Base-by-base conservation (phyloP, 2,888 invertebrate species). In the Anthophora plumipes region DNA sequence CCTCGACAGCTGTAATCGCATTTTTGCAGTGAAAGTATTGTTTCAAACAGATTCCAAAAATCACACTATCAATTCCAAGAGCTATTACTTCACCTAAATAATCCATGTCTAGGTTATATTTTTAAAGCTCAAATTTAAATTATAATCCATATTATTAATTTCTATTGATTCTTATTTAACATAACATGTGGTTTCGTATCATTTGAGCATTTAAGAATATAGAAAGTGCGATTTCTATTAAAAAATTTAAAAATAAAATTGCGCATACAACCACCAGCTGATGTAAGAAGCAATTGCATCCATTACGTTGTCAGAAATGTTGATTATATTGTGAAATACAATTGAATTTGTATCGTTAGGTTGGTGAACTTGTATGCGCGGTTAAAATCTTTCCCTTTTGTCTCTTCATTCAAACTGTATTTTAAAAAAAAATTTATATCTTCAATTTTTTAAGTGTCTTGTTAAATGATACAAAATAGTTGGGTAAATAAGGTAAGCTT, bases 21-120 rank as follows among this genome's bases (percentile, higher is more conserved):
- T 95, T 95, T 94, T 96, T 96, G 94, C 96, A 96, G 93, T 96
- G 95, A 89, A 95, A 95, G 93, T 97, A 96, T 93, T 97, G 96
- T 90, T 95, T 96, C 50, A 96, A 94, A 91, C 97, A 97, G 76
- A 96, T 94, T 0, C 96, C 96, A 81, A 97, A 94, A 89, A 97
- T 96, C 43, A 97, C 91, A 37, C 96, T 94, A 92, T 97, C 97
- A 69, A 97, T 94, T 43, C 97, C 96, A 66, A 97, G 94, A 31
- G 96, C 95, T 84, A 97, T 94, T 61, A 96, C 94, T 94, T 97
- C 97, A 41, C 96, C 96, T 79, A 97, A 91, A 93, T 96, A 96
- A 91, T 97, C 97, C 97, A 97, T 97, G 85, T 87, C 92, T 85
- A 89, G 85, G 89, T 90, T 91, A 90, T 74, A 76, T 85, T 88